Evolutionary conservation across 2,113 vertebrate species (phyloP).

Genomic region (Benthochromis sp.): DNA sequence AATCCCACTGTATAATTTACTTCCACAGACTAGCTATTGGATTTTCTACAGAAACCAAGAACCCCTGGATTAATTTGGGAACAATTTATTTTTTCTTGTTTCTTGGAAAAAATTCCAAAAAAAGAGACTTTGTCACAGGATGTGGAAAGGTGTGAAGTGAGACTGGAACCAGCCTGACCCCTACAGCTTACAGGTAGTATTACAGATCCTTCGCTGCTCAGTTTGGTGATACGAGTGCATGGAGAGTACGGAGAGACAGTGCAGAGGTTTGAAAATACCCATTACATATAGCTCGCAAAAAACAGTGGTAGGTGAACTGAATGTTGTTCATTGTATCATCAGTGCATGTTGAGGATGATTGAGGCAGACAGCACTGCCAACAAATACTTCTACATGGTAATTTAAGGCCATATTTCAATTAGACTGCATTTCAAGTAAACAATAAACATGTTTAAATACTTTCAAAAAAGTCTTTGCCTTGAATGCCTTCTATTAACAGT

Average conservation of each 20-base stretch:
- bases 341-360: background rate
- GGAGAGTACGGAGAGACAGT: background rate
- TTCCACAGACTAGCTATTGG: background rate
- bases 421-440: background rate
- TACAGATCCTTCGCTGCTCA: background rate
- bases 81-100: background rate
- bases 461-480: background rate
- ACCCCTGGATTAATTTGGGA: background rate
- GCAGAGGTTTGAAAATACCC: background rate
- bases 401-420: background rate
- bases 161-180: conserved; percentile 44
- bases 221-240: background rate
- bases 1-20: background rate
- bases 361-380: background rate
- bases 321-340: background rate
- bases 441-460: background rate
- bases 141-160: background rate
- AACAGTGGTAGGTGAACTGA: background rate
- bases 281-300: background rate
- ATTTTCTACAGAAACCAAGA: background rate
- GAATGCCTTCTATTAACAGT: background rate
- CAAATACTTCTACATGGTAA: background rate
- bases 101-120: background rate
- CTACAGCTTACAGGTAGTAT: conserved; percentile 26
- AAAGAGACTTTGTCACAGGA: background rate